Evolutionary conservation across 2,113 vertebrate genomes (phyloP), one percentile per base, ranked within the genome.

Genomic region (Equus przewalskii): DNA sequence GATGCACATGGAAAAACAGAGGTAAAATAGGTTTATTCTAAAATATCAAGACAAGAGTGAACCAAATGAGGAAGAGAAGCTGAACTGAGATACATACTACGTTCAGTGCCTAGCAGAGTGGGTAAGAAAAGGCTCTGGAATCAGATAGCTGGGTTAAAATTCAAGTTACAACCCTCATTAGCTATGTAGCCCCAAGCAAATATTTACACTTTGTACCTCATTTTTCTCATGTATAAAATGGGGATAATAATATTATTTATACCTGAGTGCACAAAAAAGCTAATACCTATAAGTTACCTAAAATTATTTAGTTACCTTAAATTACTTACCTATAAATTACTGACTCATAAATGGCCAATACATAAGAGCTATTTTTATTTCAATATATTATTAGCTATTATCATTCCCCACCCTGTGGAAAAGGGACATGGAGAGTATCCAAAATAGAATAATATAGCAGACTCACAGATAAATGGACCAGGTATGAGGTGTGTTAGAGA

Each of bases 361-460:
- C 95, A 80, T 89, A 94, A 26, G 58, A 84, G 6, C 10, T 70
- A 18, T 76, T 80, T 95, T 67, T 86, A 78, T 95, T 96, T 83
- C 60, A 76, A 24, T 72, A 56, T 60, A 51, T 70, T 60, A 16
- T 79, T 89, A 89, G 30, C 16, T 65, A 84, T 60, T 51, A 46
- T 67, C 54, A 81, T 92, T 80, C 65, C 65, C n/a, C 56, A 73
- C 11, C 36, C 64, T 12, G n/a, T 75, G 10, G 41, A 51, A 90
- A 95, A 76, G 7, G 19, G 19, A 9, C 1, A 62, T 49, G 60
- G 28, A 65, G 14, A 1, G 22, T 54, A 69, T 85, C 41, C 85
- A 73, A 73, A 22, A 73, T 3, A 2, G 12, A 73, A 44, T 67
- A 88, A 44, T 30, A 82, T 18, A 78, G n/a, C 62, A 88, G 24